Percentiles rank a stretch among this genome's conserved stretches.
phyloP scores from a whole-genome alignment of 2,113 vertebrate genomes.

The Ellobius talpinus region DNA sequence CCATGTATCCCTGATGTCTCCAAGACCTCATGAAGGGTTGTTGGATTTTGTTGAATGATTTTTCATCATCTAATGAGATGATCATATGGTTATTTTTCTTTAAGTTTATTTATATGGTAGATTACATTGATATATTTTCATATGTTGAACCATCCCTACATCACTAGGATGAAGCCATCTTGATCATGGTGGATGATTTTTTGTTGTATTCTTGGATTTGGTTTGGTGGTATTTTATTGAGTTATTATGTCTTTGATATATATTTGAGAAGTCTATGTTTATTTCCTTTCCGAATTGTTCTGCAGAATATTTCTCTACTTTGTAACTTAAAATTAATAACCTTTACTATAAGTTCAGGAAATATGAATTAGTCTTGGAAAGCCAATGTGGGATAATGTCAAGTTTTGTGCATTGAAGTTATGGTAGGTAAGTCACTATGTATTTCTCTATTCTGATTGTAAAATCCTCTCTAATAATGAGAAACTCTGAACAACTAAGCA shows the following conservation, averaged over 20 bases:
- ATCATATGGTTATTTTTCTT: too few species aligned
- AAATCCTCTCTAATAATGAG: conserved; percentile 22
- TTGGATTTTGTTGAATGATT: too few species aligned
- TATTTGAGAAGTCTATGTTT: background rate
- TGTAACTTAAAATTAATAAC: background rate
- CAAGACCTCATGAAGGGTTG: too few species aligned
- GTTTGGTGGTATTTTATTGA: too few species aligned
- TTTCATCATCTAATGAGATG: too few species aligned
- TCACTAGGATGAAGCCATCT: too few species aligned
- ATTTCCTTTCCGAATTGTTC: background rate
- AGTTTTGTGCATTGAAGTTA: background rate
- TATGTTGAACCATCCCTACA: too few species aligned
- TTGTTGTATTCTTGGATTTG: too few species aligned
- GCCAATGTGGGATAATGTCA: background rate
- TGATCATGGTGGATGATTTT: too few species aligned
- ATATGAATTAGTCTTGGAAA: background rate
- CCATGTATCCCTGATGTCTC: too few species aligned
- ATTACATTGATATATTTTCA: too few species aligned
- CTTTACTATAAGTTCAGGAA: background rate
- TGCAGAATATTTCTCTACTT: background rate
- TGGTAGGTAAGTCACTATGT: background rate
- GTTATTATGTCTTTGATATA: background rate
- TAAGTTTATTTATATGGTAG: too few species aligned
- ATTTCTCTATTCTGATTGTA: background rate
- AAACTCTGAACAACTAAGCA: background rate